A percentile compares a stretch with the other conserved stretches of the same genome.
Conservation (phyloP, 1,140 invertebrate genomes). For the Drosophila fuyamai region DNA sequence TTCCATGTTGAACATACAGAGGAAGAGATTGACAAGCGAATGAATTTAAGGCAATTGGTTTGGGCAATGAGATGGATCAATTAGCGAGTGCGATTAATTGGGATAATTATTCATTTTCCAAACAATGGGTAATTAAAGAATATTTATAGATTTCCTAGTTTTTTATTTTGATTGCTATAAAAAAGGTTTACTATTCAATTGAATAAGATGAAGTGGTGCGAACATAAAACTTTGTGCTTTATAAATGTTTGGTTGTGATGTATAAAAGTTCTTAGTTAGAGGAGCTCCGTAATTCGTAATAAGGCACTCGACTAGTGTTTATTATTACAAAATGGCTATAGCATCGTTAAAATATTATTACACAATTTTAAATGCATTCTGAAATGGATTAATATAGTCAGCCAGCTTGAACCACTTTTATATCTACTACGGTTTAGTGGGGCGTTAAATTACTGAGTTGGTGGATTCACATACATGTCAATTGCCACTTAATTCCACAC, state of each 20-base stretch:
- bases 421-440: conserved; percentile 18
- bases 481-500: not conserved
- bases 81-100: conserved; percentile 30
- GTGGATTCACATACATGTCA: conserved; percentile 12
- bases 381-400: not conserved
- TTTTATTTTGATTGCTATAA: conserved; percentile 9
- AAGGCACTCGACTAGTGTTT: too few relatives aligned
- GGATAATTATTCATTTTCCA: conserved; percentile 4
- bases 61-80: conserved; percentile 14
- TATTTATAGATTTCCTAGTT: conserved; percentile 15
- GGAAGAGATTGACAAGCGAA: conserved; percentile 4
- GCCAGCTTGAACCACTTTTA: not conserved
- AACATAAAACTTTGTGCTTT: not conserved
- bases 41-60: conserved; percentile 19
- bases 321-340: too few relatives aligned
- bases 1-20: conserved; percentile 7
- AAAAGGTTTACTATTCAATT: conserved; percentile 17
- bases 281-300: too few relatives aligned
- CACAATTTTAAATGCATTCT: not conserved
- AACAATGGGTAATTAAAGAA: conserved; percentile 35
- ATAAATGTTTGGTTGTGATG: not conserved
- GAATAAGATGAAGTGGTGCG: conserved; percentile 5
- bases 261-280: too few relatives aligned
- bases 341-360: not conserved
- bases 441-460: conserved; percentile 16